Percentiles rank a stretch among this genome's conserved stretches.
Conservation (phyloP, 2,113 vertebrate species). For the Podiceps cristatus region DNA sequence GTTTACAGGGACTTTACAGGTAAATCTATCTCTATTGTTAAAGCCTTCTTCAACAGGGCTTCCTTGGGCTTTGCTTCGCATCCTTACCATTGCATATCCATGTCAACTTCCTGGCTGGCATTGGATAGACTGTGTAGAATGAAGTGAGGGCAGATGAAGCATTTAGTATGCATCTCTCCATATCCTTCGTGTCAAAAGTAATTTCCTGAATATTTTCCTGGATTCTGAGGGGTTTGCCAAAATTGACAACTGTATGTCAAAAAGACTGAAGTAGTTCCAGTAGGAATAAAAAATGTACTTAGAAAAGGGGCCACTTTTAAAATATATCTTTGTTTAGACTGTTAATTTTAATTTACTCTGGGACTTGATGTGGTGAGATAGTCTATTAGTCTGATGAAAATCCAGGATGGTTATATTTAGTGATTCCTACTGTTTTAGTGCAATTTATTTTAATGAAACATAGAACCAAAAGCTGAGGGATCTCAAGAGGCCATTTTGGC, state of each 20-base stretch:
- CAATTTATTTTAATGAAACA: not conserved
- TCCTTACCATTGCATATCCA: not conserved
- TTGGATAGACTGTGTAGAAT: not conserved
- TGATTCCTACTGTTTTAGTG: not conserved
- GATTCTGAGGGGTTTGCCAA: not conserved
- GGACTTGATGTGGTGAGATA: not conserved
- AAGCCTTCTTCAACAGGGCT: not conserved
- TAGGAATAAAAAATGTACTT: not conserved
- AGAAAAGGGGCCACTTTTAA: not conserved
- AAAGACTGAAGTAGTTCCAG: not conserved
- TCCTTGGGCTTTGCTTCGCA: not conserved
- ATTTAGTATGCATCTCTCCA: not conserved
- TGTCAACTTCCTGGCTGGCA: not conserved
- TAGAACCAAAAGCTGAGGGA: not conserved
- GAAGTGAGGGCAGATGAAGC: not conserved
- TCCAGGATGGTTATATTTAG: not conserved
- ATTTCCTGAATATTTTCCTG: not conserved
- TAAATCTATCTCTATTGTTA: not conserved
- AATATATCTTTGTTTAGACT: not conserved
- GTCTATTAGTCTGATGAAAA: not conserved
- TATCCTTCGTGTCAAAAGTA: not conserved
- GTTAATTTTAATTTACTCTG: not conserved
- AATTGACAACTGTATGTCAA: not conserved
- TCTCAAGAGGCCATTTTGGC: not conserved
- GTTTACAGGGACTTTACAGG: not conserved